Conservation (phyloP, 2,797 vertebrate genomes). For the Dromococcyx pavoninus region DNA sequence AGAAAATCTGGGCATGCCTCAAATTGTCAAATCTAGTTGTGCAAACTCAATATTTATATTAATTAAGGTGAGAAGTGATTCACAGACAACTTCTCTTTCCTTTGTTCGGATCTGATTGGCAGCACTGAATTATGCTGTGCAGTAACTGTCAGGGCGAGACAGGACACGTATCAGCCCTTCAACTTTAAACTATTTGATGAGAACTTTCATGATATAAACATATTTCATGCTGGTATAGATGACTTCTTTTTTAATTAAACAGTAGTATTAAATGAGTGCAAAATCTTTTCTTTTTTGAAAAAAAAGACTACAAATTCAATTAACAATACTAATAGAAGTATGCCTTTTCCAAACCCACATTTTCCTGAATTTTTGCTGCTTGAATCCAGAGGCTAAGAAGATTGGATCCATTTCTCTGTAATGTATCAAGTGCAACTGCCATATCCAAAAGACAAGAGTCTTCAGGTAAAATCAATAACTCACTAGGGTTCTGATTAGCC, state of each 20-base stretch:
- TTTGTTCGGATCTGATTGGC: constrained; percentile 61
- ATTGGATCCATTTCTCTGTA: not conserved
- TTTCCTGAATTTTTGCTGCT: not conserved
- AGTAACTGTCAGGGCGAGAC: constrained; percentile 41
- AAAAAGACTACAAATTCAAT: not conserved
- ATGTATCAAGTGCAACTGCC: not conserved
- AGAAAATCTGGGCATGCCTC: constrained; percentile 58
- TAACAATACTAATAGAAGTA: not conserved
- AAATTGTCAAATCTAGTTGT: constrained; percentile 50
- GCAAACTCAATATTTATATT: constrained; percentile 50
- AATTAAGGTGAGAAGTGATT: constrained; percentile 66
- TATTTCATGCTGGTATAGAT: not conserved
- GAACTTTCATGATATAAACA: not conserved
- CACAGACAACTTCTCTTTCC: constrained; percentile 43
- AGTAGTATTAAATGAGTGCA: not conserved
- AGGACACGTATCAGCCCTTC: not conserved
- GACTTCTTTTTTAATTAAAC: not conserved
- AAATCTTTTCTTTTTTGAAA: not conserved
- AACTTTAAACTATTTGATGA: not conserved
- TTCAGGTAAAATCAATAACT: not conserved
- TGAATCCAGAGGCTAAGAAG: not conserved
- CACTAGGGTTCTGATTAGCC: not conserved
- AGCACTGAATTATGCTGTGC: constrained; percentile 39
- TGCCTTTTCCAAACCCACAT: not conserved
- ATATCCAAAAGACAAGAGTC: not conserved